A percentile compares a stretch with the other conserved stretches of the same genome.
Evolutionary conservation across 2,113 vertebrate genomes (phyloP).

Genomic region (Siniperca knerii): DNA sequence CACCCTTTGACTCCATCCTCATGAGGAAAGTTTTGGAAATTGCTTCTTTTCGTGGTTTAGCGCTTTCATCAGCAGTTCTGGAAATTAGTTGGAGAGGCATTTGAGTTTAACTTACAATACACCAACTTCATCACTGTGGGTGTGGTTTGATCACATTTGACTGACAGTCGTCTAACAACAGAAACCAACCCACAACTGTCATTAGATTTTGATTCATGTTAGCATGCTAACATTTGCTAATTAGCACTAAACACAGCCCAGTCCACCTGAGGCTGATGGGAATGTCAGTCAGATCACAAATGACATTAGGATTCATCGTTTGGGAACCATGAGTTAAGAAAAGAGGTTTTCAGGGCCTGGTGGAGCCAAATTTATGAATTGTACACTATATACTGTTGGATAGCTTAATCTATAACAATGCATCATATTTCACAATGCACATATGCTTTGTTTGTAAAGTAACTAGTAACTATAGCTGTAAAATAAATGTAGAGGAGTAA

Average conservation of each 20-base stretch:
- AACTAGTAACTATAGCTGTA: background rate
- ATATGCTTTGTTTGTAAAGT: background rate
- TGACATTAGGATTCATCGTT: too few species aligned
- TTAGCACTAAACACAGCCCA: background rate
- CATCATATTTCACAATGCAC: background rate
- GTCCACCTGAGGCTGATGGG: background rate
- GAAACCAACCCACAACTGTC: too few species aligned
- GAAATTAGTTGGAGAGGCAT: background rate
- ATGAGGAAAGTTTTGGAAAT: slow-evolving; percentile 2
- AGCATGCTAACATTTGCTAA: too few species aligned
- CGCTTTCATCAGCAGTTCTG: slow-evolving; percentile 20
- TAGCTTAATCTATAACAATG: background rate
- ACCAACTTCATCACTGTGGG: background rate
- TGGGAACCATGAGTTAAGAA: too few species aligned
- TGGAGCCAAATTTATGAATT: too few species aligned
- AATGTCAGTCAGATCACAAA: background rate
- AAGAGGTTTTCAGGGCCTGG: too few species aligned
- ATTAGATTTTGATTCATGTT: too few species aligned
- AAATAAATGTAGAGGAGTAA: too few species aligned
- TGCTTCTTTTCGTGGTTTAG: background rate
- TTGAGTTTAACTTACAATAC: background rate
- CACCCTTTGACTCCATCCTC: slow-evolving; percentile 5
- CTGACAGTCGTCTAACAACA: too few species aligned
- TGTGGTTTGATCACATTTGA: too few species aligned
- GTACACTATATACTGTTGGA: too few species aligned